A percentile compares a stretch with the other conserved stretches of the same genome.
phyloP scores from a whole-genome alignment of 1,140 invertebrate species.

The Brachystomella parvula region DNA sequence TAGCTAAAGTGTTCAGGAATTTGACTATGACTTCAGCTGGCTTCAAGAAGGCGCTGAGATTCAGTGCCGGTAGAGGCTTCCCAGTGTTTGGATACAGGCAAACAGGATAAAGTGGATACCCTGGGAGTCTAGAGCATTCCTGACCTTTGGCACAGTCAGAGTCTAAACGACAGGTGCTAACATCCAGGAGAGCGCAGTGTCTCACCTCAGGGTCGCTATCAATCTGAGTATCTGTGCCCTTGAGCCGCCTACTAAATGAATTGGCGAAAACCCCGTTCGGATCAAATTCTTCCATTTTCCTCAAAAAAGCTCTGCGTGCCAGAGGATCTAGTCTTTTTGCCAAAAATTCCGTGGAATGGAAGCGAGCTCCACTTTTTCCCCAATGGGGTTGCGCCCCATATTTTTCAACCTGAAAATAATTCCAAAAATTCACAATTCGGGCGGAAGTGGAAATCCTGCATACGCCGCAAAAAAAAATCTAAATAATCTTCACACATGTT shows the following conservation, averaged over 20 bases:
- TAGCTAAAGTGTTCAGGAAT: too few species aligned
- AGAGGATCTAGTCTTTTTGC: neutral
- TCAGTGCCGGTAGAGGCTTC: too few species aligned
- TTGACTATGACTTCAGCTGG: too few species aligned
- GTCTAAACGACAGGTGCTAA: slow-evolving; percentile 9
- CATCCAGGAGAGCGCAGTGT: slow-evolving; percentile 22
- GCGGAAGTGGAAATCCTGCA: too few species aligned
- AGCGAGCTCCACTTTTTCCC: slow-evolving; percentile 18
- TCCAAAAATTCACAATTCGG: neutral
- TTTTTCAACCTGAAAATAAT: neutral
- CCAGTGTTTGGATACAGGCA: neutral
- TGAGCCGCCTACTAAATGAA: slow-evolving; percentile 17
- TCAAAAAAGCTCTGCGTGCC: neutral
- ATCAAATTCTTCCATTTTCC: slow-evolving; percentile 16
- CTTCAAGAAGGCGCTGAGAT: too few species aligned
- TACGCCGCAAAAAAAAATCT: too few species aligned
- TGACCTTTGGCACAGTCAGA: slow-evolving; percentile 6
- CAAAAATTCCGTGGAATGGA: neutral
- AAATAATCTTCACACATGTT: too few species aligned
- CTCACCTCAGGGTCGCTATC: slow-evolving; percentile 10
- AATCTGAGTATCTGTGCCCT: neutral
- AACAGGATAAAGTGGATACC: neutral
- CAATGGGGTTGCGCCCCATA: slow-evolving; percentile 18
- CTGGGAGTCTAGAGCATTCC: neutral
- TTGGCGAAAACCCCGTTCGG: slow-evolving; percentile 24